phyloP scores from a whole-genome alignment of 2,797 vertebrate genomes.

The Apodemus agrarius region DNA sequence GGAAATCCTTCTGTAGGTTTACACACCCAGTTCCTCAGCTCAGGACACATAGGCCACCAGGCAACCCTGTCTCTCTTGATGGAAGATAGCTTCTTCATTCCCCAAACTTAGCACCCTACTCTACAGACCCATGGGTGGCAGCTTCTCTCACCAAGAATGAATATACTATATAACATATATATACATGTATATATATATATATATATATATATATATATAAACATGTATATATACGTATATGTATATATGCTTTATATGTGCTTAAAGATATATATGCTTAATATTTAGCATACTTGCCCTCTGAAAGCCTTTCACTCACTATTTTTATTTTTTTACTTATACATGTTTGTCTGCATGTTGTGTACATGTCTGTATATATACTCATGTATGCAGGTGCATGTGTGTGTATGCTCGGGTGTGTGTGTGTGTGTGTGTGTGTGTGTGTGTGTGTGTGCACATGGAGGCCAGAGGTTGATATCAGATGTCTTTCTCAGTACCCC shows the following conservation, averaged over 20 bases:
- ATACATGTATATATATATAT: not conserved
- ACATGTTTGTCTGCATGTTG: not conserved
- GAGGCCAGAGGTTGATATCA: not conserved
- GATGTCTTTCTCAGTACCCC: not conserved
- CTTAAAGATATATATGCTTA: too few species aligned
- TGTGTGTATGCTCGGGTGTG: not conserved
- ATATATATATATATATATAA: not conserved
- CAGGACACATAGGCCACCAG: too few species aligned
- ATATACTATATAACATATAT: not conserved
- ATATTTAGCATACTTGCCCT: fast-evolving
- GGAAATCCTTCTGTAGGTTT: not conserved
- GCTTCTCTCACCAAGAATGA: not conserved
- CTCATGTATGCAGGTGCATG: not conserved
- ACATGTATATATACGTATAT: too few species aligned
- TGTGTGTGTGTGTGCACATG: not conserved
- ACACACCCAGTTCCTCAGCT: not conserved
- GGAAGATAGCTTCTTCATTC: not conserved
- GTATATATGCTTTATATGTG: too few species aligned
- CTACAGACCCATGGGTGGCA: not conserved
- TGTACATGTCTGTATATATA: not conserved
- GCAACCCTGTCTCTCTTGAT: not conserved
- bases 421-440: too few species aligned
- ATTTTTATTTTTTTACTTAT: not conserved
- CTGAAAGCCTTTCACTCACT: not conserved
- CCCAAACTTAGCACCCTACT: not conserved